phyloP scores from a whole-genome alignment of 37 sponge, comb jelly and placozoan genomes.

The Haliclona indistincta region DNA sequence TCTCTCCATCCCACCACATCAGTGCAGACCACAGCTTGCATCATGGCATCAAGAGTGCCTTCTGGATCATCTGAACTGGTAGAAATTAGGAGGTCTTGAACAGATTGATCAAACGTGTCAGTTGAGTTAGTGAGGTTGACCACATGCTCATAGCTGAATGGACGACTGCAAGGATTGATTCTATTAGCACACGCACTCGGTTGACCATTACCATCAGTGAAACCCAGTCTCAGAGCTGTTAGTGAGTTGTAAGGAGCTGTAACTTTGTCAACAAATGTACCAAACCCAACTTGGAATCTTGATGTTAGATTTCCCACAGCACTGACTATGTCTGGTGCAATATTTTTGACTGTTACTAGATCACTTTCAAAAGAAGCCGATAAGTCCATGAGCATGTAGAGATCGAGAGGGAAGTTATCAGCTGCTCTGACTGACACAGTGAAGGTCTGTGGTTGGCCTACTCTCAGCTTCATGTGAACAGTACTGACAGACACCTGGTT shows the following conservation, averaged over 20 bases:
- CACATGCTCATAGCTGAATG: constrained; percentile 55
- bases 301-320: constrained; percentile 19
- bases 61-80: too few species aligned
- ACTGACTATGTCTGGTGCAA: constrained; percentile 23
- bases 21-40: too few species aligned
- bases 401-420: constrained; percentile 47
- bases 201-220: not conserved
- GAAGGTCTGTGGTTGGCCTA: constrained; percentile 39
- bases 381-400: constrained; percentile 68
- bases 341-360: constrained; percentile 14
- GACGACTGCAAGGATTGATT: not conserved
- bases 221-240: not conserved
- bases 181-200: not conserved
- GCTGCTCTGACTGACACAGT: constrained; percentile 9
- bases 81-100: not conserved
- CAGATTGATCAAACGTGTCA: constrained; percentile 6
- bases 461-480: not conserved
- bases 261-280: constrained; percentile 65
- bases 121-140: constrained; percentile 32
- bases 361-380: constrained; percentile 31
- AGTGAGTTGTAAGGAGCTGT: constrained; percentile 23
- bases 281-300: constrained; percentile 60
- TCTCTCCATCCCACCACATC: too few species aligned
- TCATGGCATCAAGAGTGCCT: too few species aligned
- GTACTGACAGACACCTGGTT: not conserved